These are phyloP conservation scores for Sturnus vulgaris DNA, from an alignment of 2,113 vertebrate genomes.

Conservation along the genomic window DNA sequence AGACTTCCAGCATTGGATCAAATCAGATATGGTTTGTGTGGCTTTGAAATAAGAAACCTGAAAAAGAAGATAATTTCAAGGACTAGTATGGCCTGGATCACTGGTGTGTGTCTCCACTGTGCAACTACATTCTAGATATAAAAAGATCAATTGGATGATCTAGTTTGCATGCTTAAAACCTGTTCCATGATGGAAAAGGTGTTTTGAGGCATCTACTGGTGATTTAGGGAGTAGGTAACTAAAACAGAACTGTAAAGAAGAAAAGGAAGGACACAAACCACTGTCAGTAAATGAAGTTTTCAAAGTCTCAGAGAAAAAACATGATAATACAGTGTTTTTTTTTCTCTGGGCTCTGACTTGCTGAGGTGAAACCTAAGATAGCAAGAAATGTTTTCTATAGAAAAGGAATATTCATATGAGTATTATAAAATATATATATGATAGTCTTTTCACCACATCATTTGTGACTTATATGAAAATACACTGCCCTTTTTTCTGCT, in stretches of 20 bases:
- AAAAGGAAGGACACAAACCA: neutral
- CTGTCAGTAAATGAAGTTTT: neutral
- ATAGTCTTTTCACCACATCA: neutral
- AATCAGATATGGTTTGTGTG: neutral
- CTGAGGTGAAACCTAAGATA: neutral
- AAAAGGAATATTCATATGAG: neutral
- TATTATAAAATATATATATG: neutral
- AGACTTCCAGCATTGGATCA: neutral
- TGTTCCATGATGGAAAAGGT: neutral
- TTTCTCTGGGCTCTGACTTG: neutral
- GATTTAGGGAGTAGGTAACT: neutral
- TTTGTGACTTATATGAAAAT: neutral
- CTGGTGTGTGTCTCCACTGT: neutral
- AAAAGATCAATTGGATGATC: neutral
- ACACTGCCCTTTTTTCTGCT: neutral
- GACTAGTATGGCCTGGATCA: neutral
- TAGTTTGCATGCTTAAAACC: neutral
- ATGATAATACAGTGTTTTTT: neutral
- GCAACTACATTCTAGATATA: neutral
- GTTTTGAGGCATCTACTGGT: neutral
- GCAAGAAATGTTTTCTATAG: neutral
- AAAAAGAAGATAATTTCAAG: neutral
- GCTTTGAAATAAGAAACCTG: neutral
- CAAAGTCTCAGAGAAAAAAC: neutral
- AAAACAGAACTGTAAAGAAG: neutral